These are phyloP conservation scores for Phylloscopus trochiloides DNA, from an alignment of 2,113 vertebrate genomes.

Conservation along the genomic window DNA sequence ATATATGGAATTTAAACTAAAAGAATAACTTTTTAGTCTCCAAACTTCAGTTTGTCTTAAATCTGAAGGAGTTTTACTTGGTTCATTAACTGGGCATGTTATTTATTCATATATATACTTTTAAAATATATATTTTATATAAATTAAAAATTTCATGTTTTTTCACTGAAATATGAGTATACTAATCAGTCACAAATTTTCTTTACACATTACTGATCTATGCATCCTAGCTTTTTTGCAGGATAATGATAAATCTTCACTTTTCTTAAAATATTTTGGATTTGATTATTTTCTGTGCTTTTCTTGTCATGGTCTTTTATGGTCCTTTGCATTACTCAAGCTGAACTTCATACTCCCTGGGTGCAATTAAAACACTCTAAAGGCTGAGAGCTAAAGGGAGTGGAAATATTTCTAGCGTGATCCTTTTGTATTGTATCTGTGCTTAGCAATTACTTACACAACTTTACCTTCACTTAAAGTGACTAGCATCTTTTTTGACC, in stretches of 20 bases:
- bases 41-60: background rate
- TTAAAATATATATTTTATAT: background rate
- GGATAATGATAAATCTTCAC: background rate
- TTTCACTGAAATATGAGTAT: background rate
- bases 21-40: background rate
- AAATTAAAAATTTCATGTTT: background rate
- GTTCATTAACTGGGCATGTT: background rate
- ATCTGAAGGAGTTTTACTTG: background rate
- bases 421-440: background rate
- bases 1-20: background rate
- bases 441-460: background rate
- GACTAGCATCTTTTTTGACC: background rate
- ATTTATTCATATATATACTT: background rate
- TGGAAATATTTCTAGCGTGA: background rate
- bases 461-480: background rate
- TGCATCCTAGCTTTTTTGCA: background rate
- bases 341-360: background rate
- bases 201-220: background rate
- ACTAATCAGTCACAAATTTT: background rate
- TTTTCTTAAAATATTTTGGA: background rate
- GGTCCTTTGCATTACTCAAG: background rate
- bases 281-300: background rate
- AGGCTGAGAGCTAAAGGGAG: background rate
- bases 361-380: background rate
- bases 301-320: background rate